Percentiles rank a stretch among this genome's conserved stretches.
Conservation (phyloP, 2,797 vertebrate genomes). For the Pyrocephalus nanus region DNA sequence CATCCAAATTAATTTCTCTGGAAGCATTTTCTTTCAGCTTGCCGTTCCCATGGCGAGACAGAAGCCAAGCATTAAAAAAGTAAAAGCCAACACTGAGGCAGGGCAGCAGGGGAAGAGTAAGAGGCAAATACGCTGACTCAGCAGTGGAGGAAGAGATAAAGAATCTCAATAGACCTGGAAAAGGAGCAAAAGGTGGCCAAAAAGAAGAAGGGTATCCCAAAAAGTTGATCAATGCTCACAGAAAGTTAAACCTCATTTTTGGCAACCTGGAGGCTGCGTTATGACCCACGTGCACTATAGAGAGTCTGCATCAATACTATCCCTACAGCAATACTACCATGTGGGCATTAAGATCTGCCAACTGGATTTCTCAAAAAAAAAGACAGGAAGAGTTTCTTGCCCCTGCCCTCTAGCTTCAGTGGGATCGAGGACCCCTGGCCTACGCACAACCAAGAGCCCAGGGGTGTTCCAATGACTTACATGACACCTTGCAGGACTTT, state of each 20-base stretch:
- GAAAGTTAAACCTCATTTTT: neutral
- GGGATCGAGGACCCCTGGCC: neutral
- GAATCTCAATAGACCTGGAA: neutral
- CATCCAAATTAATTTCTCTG: neutral
- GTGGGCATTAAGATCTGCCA: neutral
- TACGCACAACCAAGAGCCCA: conserved; percentile 9
- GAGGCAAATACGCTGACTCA: neutral
- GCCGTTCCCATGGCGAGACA: neutral
- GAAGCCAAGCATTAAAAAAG: neutral
- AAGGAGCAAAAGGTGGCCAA: neutral
- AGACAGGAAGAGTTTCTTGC: neutral
- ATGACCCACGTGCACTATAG: neutral
- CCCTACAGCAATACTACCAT: neutral
- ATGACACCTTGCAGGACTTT: conserved; percentile 99
- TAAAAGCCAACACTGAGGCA: neutral
- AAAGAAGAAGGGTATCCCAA: neutral
- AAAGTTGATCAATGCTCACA: neutral
- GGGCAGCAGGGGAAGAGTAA: neutral
- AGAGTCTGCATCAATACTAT: neutral
- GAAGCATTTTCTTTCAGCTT: neutral
- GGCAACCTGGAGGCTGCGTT: neutral
- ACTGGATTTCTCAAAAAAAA: neutral
- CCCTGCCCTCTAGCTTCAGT: conserved; percentile 4
- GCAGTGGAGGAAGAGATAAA: neutral
- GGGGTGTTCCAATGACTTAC: conserved; percentile 83